phyloP scores from a whole-genome alignment of 2,888 invertebrate species.

The Drosophila rellima region DNA sequence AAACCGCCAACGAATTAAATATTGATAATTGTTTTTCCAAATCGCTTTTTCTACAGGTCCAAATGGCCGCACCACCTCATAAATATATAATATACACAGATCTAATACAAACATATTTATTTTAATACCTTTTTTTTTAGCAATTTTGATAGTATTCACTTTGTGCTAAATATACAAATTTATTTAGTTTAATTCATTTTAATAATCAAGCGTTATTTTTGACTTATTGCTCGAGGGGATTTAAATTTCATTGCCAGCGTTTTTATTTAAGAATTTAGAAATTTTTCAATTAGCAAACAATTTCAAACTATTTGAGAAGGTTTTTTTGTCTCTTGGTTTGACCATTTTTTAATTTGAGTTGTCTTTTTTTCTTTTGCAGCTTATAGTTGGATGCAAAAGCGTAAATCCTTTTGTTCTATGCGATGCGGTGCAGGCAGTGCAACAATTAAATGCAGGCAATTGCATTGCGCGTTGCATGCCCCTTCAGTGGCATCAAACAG shows the following conservation, averaged over 20 bases:
- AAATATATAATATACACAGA: conserved; percentile 27
- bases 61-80: conserved; percentile 28
- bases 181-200: conserved; percentile 31
- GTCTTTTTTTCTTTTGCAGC: conserved; percentile 36
- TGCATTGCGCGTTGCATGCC: conserved; percentile 37
- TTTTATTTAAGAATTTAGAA: conserved; percentile 40
- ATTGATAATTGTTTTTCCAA: conserved; percentile 76
- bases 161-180: conserved; percentile 26
- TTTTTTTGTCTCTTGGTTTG: conserved; percentile 40
- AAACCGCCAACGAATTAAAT: conserved; percentile 74
- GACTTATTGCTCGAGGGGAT: not conserved
- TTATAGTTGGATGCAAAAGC: conserved; percentile 35
- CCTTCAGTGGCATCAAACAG: conserved; percentile 35
- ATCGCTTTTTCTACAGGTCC: conserved; percentile 34
- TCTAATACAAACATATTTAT: conserved; percentile 11
- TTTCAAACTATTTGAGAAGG: conserved; percentile 50
- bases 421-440: conserved; percentile 38
- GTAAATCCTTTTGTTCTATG: conserved; percentile 67
- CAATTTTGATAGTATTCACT: conserved; percentile 55
- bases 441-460: conserved; percentile 77
- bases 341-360: conserved; percentile 59
- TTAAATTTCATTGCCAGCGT: conserved; percentile 32
- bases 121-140: conserved; percentile 10
- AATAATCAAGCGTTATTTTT: conserved; percentile 10
- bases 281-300: conserved; percentile 56